phyloP scores from a whole-genome alignment of 2,888 invertebrate species.

The Patella pellucida region DNA sequence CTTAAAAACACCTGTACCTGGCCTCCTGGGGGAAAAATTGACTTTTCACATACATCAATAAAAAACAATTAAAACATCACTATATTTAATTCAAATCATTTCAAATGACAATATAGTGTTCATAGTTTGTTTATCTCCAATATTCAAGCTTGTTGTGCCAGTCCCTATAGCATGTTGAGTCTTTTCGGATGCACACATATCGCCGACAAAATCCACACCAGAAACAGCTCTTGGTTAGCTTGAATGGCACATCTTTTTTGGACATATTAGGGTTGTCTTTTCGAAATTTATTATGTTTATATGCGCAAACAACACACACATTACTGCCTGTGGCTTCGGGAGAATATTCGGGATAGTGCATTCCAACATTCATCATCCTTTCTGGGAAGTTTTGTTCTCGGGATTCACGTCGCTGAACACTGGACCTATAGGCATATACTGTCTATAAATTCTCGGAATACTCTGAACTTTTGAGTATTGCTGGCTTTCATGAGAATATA shows the following conservation, averaged over 20 bases:
- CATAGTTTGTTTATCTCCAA: constrained; percentile 10
- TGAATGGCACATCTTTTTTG: constrained; percentile 3
- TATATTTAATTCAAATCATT: too few species aligned
- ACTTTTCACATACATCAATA: too few species aligned
- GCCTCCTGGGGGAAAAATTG: too few species aligned
- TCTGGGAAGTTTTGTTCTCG: too few species aligned
- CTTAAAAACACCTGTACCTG: too few species aligned
- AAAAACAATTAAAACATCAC: too few species aligned
- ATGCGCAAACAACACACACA: constrained; percentile 27
- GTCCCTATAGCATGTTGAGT: constrained; percentile 19
- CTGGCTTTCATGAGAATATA: constrained; percentile 1
- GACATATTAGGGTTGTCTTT: neutral
- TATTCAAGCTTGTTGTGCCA: constrained; percentile 25
- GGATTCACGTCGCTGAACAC: constrained; percentile 15
- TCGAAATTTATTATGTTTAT: neutral
- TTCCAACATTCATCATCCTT: constrained; percentile 26
- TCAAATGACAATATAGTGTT: too few species aligned
- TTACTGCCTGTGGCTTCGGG: constrained; percentile 18
- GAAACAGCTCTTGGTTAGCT: constrained; percentile 15
- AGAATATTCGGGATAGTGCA: constrained; percentile 23
- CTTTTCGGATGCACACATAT: constrained; percentile 18
- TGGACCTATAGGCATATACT: constrained; percentile 15
- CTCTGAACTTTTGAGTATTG: neutral
- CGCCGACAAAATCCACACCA: constrained; percentile 18
- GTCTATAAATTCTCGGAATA: constrained; percentile 9